Conservation (phyloP, 1,140 invertebrate genomes). For the Acyrthosiphon pisum region DNA sequence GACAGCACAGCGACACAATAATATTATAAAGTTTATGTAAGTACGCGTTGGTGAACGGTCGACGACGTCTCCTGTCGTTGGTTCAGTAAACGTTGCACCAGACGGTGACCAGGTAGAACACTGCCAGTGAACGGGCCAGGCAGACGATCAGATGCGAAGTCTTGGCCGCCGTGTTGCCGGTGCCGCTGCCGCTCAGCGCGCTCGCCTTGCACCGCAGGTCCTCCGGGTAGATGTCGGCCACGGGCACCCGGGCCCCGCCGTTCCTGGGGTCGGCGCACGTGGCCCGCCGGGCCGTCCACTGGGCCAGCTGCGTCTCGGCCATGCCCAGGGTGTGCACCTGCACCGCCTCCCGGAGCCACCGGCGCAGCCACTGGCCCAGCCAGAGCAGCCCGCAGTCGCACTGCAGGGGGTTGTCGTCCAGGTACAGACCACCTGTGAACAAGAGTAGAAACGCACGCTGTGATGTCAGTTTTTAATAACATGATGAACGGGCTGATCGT, state of each 20-base stretch:
- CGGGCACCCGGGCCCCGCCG: slow-evolving; percentile 70
- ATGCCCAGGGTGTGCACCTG: slow-evolving; percentile 73
- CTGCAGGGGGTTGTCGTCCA: slow-evolving; percentile 82
- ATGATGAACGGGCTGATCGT: too few relatives aligned
- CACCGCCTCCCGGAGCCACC: slow-evolving; percentile 82
- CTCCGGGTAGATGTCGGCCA: slow-evolving; percentile 76
- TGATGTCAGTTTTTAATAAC: not conserved
- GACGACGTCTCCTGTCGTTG: not conserved
- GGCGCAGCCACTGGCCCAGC: slow-evolving; percentile 85
- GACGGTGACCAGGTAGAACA: slow-evolving; percentile 37
- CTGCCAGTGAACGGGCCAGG: slow-evolving; percentile 26
- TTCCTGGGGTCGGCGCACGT: slow-evolving; percentile 71
- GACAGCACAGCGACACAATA: not conserved
- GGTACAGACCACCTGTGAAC: slow-evolving; percentile 77
- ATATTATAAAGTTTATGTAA: not conserved
- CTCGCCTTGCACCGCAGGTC: slow-evolving; percentile 78
- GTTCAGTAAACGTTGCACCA: slow-evolving; percentile 46
- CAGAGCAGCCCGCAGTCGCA: slow-evolving; percentile 89
- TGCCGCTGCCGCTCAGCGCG: slow-evolving; percentile 68
- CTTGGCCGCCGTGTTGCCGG: slow-evolving; percentile 24
- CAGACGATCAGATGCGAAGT: slow-evolving; percentile 54
- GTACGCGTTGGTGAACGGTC: not conserved
- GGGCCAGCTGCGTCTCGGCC: slow-evolving; percentile 66
- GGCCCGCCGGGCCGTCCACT: slow-evolving; percentile 66
- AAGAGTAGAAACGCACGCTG: not conserved